These are phyloP conservation scores for Neostethus bicornis DNA, from an alignment of 2,797 vertebrate species.

Conservation along the genomic window DNA sequence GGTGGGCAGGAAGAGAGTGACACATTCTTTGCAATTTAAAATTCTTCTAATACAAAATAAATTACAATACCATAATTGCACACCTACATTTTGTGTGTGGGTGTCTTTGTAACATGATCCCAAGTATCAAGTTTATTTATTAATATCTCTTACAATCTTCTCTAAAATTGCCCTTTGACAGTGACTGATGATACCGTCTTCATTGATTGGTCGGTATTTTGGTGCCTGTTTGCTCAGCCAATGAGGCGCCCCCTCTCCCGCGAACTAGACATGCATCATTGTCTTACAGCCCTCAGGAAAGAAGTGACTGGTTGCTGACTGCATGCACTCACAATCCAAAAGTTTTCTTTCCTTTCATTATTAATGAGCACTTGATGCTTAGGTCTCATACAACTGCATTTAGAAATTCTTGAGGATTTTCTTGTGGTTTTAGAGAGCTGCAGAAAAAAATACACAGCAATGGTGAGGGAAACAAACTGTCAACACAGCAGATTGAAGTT, in stretches of 20 bases:
- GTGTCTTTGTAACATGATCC: background rate
- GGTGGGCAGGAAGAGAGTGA: constrained; percentile 59
- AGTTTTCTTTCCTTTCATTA: constrained; percentile 74
- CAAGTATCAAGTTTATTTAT: constrained; percentile 12
- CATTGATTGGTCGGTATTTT: constrained; percentile 91
- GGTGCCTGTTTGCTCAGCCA: constrained; percentile 90
- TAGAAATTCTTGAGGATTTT: constrained; percentile 90
- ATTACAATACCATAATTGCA: background rate
- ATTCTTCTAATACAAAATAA: constrained; percentile 12
- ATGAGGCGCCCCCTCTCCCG: constrained; percentile 87
- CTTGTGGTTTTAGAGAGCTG: constrained; percentile 84
- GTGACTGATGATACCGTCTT: constrained; percentile 89
- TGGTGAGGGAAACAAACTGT: constrained; percentile 76
- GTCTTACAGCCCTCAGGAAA: constrained; percentile 79
- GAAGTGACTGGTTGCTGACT: constrained; percentile 84
- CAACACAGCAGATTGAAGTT: constrained; percentile 21
- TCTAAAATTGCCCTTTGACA: constrained; percentile 63
- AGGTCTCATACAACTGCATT: constrained; percentile 90
- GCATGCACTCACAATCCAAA: constrained; percentile 87
- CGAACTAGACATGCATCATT: constrained; percentile 90
- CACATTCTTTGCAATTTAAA: constrained; percentile 45
- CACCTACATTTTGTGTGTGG: background rate
- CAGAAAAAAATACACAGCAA: constrained; percentile 84
- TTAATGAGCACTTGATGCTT: constrained; percentile 94
- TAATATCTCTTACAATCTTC: constrained; percentile 59